phyloP scores from a whole-genome alignment of 2,888 invertebrate genomes.

The Stenoptilia bipunctidactyla region DNA sequence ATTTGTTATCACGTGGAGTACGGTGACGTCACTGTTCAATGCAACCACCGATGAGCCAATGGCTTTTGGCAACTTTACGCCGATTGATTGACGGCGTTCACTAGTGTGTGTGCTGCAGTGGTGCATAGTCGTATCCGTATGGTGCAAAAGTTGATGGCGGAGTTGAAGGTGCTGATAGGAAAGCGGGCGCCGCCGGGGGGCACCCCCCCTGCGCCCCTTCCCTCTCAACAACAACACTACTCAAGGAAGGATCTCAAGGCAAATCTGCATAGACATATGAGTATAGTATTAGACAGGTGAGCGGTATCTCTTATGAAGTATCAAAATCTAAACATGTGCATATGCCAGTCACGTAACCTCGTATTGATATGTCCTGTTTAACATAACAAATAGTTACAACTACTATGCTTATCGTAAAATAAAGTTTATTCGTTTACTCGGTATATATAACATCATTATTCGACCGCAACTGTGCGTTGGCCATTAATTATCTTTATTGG shows the following conservation, averaged over 20 bases:
- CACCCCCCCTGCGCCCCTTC: slow-evolving; percentile 27
- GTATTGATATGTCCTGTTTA: too few relatives aligned
- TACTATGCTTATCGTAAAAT: too few relatives aligned
- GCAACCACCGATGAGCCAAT: slow-evolving; percentile 52
- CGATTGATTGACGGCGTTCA: slow-evolving; percentile 49
- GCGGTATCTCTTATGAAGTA: too few relatives aligned
- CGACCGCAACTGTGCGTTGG: neutral
- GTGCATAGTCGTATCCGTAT: slow-evolving; percentile 58
- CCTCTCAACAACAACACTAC: slow-evolving; percentile 44
- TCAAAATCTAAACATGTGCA: too few relatives aligned
- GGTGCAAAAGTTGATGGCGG: slow-evolving; percentile 67
- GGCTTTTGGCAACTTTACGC: slow-evolving; percentile 53
- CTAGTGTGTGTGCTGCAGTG: slow-evolving; percentile 46
- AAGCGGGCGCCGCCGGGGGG: slow-evolving; percentile 55
- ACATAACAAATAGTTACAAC: too few relatives aligned
- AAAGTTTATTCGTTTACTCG: neutral
- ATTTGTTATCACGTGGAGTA: slow-evolving; percentile 48
- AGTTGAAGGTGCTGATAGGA: slow-evolving; percentile 66
- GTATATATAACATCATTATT: neutral
- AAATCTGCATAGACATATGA: slow-evolving; percentile 67
- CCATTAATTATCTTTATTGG: neutral
- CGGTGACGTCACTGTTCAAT: slow-evolving; percentile 51
- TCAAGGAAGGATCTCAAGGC: slow-evolving; percentile 60
- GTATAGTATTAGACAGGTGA: slow-evolving; percentile 68
- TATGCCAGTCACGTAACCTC: too few relatives aligned